Base-by-base conservation (phyloP, 2,888 invertebrate species). In the Acanthosepion pharaonis region DNA sequence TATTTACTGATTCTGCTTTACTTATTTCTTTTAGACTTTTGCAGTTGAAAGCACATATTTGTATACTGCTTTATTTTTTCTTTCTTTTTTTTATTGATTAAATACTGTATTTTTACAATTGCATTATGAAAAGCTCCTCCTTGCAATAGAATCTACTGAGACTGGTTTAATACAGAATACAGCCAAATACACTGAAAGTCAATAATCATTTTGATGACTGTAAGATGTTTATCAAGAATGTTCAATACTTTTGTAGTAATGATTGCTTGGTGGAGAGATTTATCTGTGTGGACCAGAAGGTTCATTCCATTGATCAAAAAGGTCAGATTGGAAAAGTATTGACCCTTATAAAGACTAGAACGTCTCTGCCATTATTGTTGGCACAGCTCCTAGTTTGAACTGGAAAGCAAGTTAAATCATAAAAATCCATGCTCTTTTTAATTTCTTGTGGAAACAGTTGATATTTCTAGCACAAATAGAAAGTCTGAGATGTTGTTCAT, bases 261-360 rank as follows among this genome's bases (percentile, higher is more conserved):
- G n/a, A 5, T 78, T n/a, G 78, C n/a, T 78, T 11, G 78, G 3
- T 78, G 78, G n/a, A 33, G 18, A n/a, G 78, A 33, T 78, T 78
- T 33, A n/a, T 33, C 78, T 78, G n/a, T 33, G n/a, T 33, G 23
- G n/a, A 78, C n/a, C n/a, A 33, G 15, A 78, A 33, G 18, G 78
- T 78, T 78, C n/a, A 78, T n/a, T 78, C 8, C n/a, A 78, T 78
- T 18, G 78, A 33, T 78, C n/a, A 15, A 78, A 18, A 78, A n/a
- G n/a, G 78, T 78, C 78, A 78, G 78, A 78, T 78, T 78, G 78
- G 78, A 78, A 33, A 78, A 78, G 33, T 78, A 78, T 78, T 78
- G 78, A 78, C n/a, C 78, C 18, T n/a, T 1, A n/a, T 78, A 33
- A 78, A 78, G n/a, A 78, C 33, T n/a, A 78, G n/a, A 59, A 59